Evolutionary conservation across 2,888 invertebrate genomes (phyloP).

Genomic region (Digitonthophagus gazella): DNA sequence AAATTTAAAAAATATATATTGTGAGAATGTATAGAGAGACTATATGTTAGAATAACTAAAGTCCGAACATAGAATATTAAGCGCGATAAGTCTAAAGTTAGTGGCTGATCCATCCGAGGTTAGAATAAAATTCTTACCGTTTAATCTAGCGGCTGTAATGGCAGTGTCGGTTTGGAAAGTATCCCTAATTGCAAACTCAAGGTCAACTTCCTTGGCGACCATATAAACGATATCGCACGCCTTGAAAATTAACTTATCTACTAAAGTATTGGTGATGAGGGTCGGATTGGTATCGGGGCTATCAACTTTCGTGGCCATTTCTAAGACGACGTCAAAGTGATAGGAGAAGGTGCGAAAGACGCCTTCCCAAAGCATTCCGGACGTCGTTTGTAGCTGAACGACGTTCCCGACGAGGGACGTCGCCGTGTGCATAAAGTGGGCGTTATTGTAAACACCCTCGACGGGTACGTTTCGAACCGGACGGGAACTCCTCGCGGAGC

Average conservation of each 20-base stretch:
- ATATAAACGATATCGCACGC: slow-evolving; percentile 81
- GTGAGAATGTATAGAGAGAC: neutral
- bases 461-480: slow-evolving; percentile 67
- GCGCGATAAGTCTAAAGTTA: too few relatives aligned
- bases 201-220: slow-evolving; percentile 79
- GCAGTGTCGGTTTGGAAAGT: slow-evolving; percentile 86
- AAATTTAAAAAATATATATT: neutral
- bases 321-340: slow-evolving; percentile 82
- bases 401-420: slow-evolving; percentile 81
- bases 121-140: slow-evolving; percentile 54
- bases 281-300: slow-evolving; percentile 56
- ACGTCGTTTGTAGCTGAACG: slow-evolving; percentile 78
- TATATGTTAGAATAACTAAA: too few relatives aligned
- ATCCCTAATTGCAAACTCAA: slow-evolving; percentile 86
- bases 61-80: too few relatives aligned
- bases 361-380: slow-evolving; percentile 78
- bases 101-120: too few relatives aligned
- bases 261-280: slow-evolving; percentile 67
- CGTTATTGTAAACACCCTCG: slow-evolving; percentile 88
- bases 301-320: slow-evolving; percentile 81
- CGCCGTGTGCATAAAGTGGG: slow-evolving; percentile 86
- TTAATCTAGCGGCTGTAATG: slow-evolving; percentile 73
- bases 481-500: slow-evolving; percentile 72
- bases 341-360: slow-evolving; percentile 87
- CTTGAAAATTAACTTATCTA: slow-evolving; percentile 81